A percentile compares a stretch with the other conserved stretches of the same genome.
Evolutionary conservation across 2,888 invertebrate species (phyloP).

Genomic region (Conistra vaccinii): DNA sequence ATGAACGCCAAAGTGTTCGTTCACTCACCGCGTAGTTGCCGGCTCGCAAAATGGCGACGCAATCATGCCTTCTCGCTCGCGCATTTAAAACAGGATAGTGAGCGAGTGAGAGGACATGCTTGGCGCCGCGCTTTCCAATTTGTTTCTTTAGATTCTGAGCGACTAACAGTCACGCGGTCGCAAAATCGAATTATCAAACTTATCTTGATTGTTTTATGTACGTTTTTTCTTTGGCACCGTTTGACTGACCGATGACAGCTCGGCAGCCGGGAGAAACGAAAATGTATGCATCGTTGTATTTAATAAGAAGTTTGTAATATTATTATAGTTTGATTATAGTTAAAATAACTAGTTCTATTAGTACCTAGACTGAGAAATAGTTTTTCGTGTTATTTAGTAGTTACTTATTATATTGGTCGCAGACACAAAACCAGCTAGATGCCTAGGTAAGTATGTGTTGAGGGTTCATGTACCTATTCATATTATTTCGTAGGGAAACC

Average conservation of each 20-base stretch:
- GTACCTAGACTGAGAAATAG: too few relatives aligned
- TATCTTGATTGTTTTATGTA: accelerated
- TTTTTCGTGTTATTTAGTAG: not conserved
- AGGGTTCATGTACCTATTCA: too few relatives aligned
- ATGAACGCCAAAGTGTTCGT: conserved; percentile 6
- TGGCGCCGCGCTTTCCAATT: conserved; percentile 9
- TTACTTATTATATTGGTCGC: not conserved
- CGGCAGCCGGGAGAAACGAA: not conserved
- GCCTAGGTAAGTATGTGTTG: too few relatives aligned
- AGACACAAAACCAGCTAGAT: not conserved
- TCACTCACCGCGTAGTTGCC: conserved; percentile 20
- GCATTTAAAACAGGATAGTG: not conserved
- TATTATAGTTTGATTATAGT: too few relatives aligned
- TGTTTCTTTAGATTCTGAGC: not conserved
- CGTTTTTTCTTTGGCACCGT: not conserved
- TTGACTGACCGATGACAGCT: not conserved
- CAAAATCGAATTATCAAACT: not conserved
- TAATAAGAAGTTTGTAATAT: not conserved
- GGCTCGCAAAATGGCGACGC: not conserved
- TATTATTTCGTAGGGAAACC: not conserved
- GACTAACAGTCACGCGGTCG: conserved; percentile 21
- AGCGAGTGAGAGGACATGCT: not conserved
- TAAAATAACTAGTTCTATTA: not conserved
- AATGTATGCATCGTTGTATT: not conserved
- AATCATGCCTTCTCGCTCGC: conserved; percentile 22